Evolutionary conservation across 23 tunicate species (phyloP).

Genomic region (Ciona savignyi): DNA sequence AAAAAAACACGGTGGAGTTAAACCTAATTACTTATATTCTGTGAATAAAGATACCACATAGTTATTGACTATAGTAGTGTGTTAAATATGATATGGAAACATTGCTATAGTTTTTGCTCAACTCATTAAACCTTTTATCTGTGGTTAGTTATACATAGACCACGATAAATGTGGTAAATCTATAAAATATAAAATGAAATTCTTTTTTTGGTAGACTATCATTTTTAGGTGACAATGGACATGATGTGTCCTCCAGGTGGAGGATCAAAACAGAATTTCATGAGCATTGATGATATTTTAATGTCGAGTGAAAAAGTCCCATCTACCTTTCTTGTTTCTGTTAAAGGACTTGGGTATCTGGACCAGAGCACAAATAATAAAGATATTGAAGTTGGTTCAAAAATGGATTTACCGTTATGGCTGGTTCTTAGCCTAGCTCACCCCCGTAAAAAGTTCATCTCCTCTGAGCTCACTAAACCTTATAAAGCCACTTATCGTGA

Average conservation of each 20-base stretch:
- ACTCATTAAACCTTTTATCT: too few species aligned
- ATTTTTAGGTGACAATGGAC: not conserved
- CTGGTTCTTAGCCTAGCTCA: conserved; percentile 56
- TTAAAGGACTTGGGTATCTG: conserved; percentile 60
- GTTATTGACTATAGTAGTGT: too few species aligned
- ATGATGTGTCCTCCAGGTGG: conserved; percentile 39
- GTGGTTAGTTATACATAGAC: too few species aligned
- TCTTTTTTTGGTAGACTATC: too few species aligned
- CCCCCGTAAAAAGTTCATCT: conserved; percentile 29
- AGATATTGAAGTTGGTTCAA: conserved; percentile 64
- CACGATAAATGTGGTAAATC: too few species aligned
- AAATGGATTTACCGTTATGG: conserved; percentile 88
- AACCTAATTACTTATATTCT: too few species aligned
- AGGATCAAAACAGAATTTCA: conserved; percentile 48
- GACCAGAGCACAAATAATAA: conserved; percentile 48
- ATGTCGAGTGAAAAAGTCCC: conserved; percentile 90
- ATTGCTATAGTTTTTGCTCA: too few species aligned
- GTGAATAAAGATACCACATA: too few species aligned
- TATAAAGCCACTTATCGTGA: conserved; percentile 68
- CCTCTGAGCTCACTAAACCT: conserved; percentile 54
- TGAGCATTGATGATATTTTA: conserved; percentile 79
- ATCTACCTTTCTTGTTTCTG: conserved; percentile 52
- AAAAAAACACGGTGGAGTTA: too few species aligned
- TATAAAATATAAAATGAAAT: too few species aligned
- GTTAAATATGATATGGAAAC: too few species aligned